Base-by-base conservation (phyloP, 1,140 invertebrate genomes). In the Ditylenchus dipsaci region DNA sequence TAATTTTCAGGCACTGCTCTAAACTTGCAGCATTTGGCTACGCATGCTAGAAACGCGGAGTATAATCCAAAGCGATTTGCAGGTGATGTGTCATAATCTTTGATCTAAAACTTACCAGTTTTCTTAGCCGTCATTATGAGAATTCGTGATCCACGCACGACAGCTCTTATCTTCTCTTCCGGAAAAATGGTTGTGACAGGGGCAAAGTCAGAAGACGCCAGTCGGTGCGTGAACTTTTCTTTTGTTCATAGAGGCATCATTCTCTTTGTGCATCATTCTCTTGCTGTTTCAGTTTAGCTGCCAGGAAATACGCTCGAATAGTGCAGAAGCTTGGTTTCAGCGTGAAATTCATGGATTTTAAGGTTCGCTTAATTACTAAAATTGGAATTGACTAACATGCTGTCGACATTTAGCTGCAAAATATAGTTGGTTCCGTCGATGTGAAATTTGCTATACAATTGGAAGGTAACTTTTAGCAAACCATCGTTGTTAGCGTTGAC, bases 141-240 rank as follows among this genome's bases (percentile, higher is more conserved):
- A 83, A 99, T 99, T 81, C 87, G 95, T 83, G 94, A 98, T 83
- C 96, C 96, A 0, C 86, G 96, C 75, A 99, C 96, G 1, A 99
- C 96, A 26, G 96, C 96, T 17, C 85, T 99, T 13, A 99, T 99
- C 75, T 99, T 99, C 82, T 95, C 93, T 79, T 97, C 95, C 47
- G 96, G 96, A 0, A 99, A 99, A 88, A 98, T 99, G 95, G 96
- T 99, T 0, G 98, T 95, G 83, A 99, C 96, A 0, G 96, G 96
- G 19, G 96, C 96, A 0, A 99, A 98, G 86, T 97, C 85, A 82
- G 95, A 61, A 21, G 59, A 61, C 19, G 17, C 38, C 8, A 21
- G 59, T 61, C 59, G 59, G 59, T 61, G 26, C 19, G 59, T n/a
- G n/a, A n/a, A n/a, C n/a, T 21, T 33, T 33, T 38, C 33, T 38